Conservation (phyloP, 2,113 vertebrate genomes). For the Aix galericulata region DNA sequence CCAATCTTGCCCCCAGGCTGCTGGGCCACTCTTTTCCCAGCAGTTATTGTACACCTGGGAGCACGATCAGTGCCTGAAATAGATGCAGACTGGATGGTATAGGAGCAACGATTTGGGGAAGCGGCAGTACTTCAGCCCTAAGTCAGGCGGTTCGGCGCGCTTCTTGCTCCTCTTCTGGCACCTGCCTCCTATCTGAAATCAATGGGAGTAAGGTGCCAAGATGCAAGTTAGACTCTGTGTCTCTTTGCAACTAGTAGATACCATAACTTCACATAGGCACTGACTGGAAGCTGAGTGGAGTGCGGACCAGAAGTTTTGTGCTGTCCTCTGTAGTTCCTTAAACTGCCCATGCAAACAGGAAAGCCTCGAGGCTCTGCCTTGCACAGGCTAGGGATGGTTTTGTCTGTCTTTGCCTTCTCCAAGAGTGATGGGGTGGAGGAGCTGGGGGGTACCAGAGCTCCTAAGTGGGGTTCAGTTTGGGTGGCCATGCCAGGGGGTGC, state of each 20-base stretch:
- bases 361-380: rapidly evolving
- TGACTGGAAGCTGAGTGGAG: not conserved
- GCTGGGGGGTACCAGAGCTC: rapidly evolving
- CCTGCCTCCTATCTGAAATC: conserved; percentile 13
- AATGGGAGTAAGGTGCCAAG: conserved; percentile 44
- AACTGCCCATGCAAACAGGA: rapidly evolving
- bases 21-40: not conserved
- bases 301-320: rapidly evolving
- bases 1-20: not conserved
- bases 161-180: conserved; percentile 38
- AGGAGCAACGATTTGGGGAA: not conserved
- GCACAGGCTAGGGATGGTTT: not conserved
- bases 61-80: not conserved
- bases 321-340: not conserved
- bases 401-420: not conserved
- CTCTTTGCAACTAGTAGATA: conserved; percentile 3
- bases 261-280: not conserved
- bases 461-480: not conserved
- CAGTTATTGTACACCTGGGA: not conserved
- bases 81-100: not conserved
- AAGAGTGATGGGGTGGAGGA: rapidly evolving
- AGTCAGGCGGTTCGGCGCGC: not conserved
- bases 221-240: conserved; percentile 24
- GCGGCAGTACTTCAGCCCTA: rapidly evolving
- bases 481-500: rapidly evolving